Evolutionary conservation across 1,140 invertebrate genomes (phyloP).

Genomic region (Lasaia peninsularis): DNA sequence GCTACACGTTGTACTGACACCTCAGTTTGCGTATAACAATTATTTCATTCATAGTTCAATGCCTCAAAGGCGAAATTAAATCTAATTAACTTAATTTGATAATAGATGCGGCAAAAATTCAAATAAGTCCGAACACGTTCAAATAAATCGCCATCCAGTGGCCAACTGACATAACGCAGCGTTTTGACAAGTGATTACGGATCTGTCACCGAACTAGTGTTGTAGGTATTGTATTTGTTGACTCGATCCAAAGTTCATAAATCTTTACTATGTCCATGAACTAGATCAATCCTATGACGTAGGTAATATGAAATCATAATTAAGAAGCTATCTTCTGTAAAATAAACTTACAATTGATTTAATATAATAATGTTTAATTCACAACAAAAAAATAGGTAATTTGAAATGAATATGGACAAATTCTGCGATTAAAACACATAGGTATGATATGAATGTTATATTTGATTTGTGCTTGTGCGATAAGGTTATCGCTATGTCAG

Average conservation of each 20-base stretch:
- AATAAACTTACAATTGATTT: background rate
- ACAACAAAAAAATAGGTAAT: background rate
- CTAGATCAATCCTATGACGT: background rate
- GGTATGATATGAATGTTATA: background rate
- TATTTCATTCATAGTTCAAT: constrained; percentile 6
- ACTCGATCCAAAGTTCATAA: constrained; percentile 38
- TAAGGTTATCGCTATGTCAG: background rate
- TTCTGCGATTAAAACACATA: constrained; percentile 1
- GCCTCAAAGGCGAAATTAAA: background rate
- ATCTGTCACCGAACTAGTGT: background rate
- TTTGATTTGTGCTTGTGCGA: constrained; percentile 1
- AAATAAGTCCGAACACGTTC: constrained; percentile 35
- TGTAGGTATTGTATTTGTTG: no score
- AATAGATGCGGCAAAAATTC: background rate
- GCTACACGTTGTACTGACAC: background rate
- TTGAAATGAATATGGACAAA: background rate
- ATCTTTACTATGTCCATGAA: background rate
- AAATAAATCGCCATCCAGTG: constrained; percentile 50
- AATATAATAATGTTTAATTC: background rate
- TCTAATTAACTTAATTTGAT: constrained; percentile 2
- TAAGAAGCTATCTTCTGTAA: background rate
- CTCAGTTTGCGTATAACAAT: constrained; percentile 1
- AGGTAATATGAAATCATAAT: background rate
- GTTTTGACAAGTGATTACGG: constrained; percentile 4
- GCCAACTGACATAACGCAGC: constrained; percentile 43